Conservation (phyloP, 2,113 vertebrate species). For the Plestiodon gilberti region DNA sequence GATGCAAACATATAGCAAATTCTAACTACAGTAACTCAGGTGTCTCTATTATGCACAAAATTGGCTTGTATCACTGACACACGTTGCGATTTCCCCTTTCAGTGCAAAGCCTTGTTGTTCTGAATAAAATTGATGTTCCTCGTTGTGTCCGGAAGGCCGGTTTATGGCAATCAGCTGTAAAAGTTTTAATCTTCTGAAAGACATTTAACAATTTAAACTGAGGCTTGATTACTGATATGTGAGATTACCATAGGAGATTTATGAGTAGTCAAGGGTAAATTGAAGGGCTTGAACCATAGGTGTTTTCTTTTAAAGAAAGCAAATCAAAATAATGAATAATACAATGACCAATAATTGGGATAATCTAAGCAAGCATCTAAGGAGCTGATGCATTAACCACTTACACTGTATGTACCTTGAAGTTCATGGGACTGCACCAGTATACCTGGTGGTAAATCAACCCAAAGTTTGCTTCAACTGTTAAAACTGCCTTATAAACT, state of each 20-base stretch:
- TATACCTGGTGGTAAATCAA: neutral
- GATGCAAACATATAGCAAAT: neutral
- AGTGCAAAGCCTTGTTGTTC: neutral
- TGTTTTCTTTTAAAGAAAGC: neutral
- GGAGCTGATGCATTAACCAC: neutral
- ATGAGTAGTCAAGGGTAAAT: neutral
- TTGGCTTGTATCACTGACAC: neutral
- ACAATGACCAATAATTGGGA: neutral
- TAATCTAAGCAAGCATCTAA: neutral
- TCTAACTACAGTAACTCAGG: neutral
- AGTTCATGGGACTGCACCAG: neutral
- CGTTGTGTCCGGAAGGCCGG: neutral
- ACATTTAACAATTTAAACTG: conserved; percentile 16
- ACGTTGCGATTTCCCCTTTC: neutral
- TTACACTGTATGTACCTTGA: neutral
- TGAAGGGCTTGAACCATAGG: neutral
- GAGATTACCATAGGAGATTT: neutral
- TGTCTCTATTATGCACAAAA: neutral
- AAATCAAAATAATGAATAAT: neutral
- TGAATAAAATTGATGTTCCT: neutral
- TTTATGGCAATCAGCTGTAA: neutral
- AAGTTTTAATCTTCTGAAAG: neutral
- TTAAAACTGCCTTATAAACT: neutral
- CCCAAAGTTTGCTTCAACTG: neutral
- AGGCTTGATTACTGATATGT: neutral